Percentiles rank a stretch among this genome's conserved stretches.
These are phyloP conservation scores for Lepilemur ruficaudatus DNA, from an alignment of 2,797 vertebrate genomes.

Conservation along the genomic window DNA sequence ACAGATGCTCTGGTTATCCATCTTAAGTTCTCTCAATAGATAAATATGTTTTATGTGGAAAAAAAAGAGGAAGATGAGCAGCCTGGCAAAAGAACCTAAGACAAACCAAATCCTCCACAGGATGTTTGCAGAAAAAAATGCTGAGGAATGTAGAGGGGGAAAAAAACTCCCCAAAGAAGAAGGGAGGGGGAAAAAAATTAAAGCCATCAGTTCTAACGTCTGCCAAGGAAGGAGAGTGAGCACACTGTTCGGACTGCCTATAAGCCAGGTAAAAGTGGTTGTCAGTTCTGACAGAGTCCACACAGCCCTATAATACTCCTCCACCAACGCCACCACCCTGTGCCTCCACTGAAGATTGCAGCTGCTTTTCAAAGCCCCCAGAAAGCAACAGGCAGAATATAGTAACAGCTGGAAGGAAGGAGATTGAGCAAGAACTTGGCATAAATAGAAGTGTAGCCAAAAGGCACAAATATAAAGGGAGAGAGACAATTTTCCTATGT, in stretches of 20 bases:
- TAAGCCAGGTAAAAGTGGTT: constrained; percentile 10
- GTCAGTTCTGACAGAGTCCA: neutral
- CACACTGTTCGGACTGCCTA: neutral
- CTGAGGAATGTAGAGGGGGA: neutral
- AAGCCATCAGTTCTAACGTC: constrained; percentile 39
- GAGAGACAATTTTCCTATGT: constrained; percentile 54
- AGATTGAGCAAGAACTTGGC: constrained; percentile 47
- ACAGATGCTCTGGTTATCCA: neutral
- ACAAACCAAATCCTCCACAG: constrained; percentile 66
- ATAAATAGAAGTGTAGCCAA: constrained; percentile 57
- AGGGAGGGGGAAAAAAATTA: constrained; percentile 17
- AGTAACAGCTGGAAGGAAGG: constrained; percentile 63
- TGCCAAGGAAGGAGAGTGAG: neutral
- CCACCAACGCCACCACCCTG: neutral
- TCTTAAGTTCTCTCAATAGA: neutral
- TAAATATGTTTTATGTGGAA: constrained; percentile 42
- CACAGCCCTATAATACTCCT: neutral
- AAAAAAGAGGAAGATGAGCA: constrained; percentile 25
- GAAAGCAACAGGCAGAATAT: neutral
- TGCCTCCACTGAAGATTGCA: neutral
- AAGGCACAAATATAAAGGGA: constrained; percentile 57
- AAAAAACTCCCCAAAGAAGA: neutral
- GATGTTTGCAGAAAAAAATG: constrained; percentile 46
- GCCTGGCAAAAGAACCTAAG: constrained; percentile 46
- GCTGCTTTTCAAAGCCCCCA: constrained; percentile 13